Base-by-base conservation (phyloP, 2,888 invertebrate genomes). In the Melinopterus prodromus region DNA sequence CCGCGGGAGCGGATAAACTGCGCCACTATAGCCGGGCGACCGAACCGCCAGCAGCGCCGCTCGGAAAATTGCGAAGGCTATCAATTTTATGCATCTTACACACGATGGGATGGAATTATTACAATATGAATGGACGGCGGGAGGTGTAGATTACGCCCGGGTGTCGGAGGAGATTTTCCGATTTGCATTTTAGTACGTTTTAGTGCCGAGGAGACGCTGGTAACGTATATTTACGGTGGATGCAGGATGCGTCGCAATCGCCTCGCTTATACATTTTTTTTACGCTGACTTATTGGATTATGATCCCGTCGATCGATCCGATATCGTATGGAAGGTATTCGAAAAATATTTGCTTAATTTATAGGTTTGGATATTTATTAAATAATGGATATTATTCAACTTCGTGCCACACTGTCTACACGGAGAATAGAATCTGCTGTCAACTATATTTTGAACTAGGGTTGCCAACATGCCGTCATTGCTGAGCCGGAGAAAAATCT, bases 31-130 rank as follows among this genome's bases (percentile, higher is more conserved):
- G 81, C 82, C 74, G 16, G 77, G 78, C 78, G 80, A 70, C 77
- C 71, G 71, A 26, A 16, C 71, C 16, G 77, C 79, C 78, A 81
- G 78, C 81, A 81, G 82, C 77, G 82, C 79, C 81, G 83, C 83
- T 84, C 84, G 85, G 85, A 85, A 87, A 87, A 87, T 86, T 86
- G 87, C 84, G 83, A 85, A 85, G 85, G 86, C 85, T 85, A 86
- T 87, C 87, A 87, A 87, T 87, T 87, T 87, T 87, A 86, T 87
- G 87, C 87, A 86, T 86, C 87, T 86, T 87, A 87, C 84, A 84
- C 85, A 83, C 74, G 74, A 74, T 37, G 74, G 74, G 36, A 86
- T 86, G 84, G 84, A 84, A 85, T 85, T 85, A 87, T 86, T 86
- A 86, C 85, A 86, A 86, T 86, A 86, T 86, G 86, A 86, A 86